A percentile compares a stretch with the other conserved stretches of the same genome.
These are phyloP conservation scores for Nasonovia ribisnigri DNA, from an alignment of 2,888 invertebrate genomes.

Conservation along the genomic window DNA sequence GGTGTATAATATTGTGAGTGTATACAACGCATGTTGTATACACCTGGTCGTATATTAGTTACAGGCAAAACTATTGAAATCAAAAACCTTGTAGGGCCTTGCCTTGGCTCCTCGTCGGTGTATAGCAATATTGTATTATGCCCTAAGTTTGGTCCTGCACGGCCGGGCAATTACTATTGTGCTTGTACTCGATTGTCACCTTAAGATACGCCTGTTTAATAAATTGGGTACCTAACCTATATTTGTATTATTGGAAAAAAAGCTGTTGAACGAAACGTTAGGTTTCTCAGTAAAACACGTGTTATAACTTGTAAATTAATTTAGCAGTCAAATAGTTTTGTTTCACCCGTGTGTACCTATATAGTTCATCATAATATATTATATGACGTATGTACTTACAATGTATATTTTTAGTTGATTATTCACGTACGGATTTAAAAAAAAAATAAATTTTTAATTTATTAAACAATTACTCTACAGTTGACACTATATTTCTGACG, in stretches of 20 bases:
- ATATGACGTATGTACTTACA: background rate
- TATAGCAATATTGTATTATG: background rate
- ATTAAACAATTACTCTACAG: background rate
- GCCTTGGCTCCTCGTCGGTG: background rate
- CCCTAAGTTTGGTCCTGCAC: background rate
- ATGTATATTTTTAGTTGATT: background rate
- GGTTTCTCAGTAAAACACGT: background rate
- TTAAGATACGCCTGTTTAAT: background rate
- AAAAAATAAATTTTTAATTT: background rate
- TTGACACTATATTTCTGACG: background rate
- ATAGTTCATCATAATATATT: no score
- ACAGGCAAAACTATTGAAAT: slow-evolving; percentile 4
- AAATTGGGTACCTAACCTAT: background rate
- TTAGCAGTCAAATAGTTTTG: background rate
- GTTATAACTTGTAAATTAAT: background rate
- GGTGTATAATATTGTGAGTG: background rate
- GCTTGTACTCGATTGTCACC: background rate
- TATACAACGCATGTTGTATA: background rate
- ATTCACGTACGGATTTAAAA: background rate
- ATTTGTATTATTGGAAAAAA: background rate
- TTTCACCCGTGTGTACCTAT: background rate
- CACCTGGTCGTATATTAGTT: background rate
- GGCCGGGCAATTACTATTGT: background rate
- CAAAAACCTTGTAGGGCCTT: background rate
- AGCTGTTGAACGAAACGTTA: background rate